These are phyloP conservation scores for Sebastes matsubarae DNA, from an alignment of 2,797 vertebrate species.

Conservation along the genomic window DNA sequence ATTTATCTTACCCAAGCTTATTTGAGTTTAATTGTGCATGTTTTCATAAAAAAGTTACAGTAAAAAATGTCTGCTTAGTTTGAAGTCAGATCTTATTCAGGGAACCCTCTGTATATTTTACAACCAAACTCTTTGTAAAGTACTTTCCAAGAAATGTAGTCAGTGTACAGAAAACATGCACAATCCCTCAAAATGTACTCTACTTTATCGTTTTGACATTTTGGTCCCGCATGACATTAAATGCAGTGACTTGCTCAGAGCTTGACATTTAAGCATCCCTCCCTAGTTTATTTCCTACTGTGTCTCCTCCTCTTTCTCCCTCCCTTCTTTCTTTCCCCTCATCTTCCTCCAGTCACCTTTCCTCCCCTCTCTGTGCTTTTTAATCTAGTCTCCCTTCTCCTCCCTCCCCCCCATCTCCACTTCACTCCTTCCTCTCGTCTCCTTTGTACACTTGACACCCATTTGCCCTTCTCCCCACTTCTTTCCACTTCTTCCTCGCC, in stretches of 20 bases:
- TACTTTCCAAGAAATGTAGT: not conserved
- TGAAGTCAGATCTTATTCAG: not conserved
- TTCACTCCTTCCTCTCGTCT: not conserved
- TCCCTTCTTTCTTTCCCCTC: not conserved
- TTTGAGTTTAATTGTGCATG: not conserved
- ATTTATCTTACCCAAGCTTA: not conserved
- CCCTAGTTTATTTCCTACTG: not conserved
- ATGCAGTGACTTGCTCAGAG: not conserved
- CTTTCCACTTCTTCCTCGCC: not conserved
- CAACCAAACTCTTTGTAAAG: not conserved
- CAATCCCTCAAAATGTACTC: not conserved
- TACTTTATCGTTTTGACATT: constrained; percentile 12
- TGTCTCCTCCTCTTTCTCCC: not conserved
- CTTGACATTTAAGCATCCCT: constrained; percentile 37
- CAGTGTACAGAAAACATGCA: not conserved
- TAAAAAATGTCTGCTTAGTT: not conserved
- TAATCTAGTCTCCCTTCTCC: not conserved
- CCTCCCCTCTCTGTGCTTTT: not conserved
- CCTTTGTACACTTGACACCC: constrained; percentile 35
- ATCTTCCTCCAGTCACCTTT: not conserved
- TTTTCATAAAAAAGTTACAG: not conserved
- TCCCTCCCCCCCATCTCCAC: too few species aligned
- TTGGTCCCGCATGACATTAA: constrained; percentile 26
- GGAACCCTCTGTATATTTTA: not conserved
- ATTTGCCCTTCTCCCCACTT: constrained; percentile 23